A percentile compares a stretch with the other conserved stretches of the same genome.
phyloP scores from a whole-genome alignment of 2,888 invertebrate species.

The Eupelmus urozonus region DNA sequence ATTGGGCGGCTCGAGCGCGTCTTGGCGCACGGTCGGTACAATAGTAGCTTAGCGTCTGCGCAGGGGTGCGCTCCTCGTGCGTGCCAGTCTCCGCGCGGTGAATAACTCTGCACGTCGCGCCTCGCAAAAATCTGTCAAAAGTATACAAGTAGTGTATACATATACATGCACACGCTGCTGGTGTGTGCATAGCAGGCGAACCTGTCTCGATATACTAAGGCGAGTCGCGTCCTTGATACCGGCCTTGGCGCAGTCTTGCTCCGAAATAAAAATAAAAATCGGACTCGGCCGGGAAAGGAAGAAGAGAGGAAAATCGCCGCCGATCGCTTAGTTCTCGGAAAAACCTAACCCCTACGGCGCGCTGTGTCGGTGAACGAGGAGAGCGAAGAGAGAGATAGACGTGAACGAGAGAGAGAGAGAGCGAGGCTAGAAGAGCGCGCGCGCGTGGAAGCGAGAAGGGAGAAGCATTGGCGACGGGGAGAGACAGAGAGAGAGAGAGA shows the following conservation, averaged over 20 bases:
- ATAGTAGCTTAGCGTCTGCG: too few species aligned
- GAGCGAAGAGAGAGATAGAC: constrained; percentile 6
- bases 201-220: too few species aligned
- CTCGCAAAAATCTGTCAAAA: constrained; percentile 40
- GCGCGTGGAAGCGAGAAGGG: neutral
- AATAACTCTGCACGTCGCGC: neutral
- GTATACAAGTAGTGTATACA: neutral
- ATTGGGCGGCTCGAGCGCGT: too few species aligned
- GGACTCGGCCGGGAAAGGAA: neutral
- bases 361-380: neutral
- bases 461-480: neutral
- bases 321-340: constrained; percentile 3
- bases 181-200: too few species aligned
- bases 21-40: too few species aligned
- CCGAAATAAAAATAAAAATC: neutral
- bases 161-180: too few species aligned
- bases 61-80: too few species aligned
- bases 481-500: constrained; percentile 2
- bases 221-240: constrained; percentile 9
- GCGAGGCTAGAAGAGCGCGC: neutral
- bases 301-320: neutral
- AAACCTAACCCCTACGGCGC: constrained; percentile 46
- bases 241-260: constrained; percentile 14
- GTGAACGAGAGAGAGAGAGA: neutral
- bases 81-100: too few species aligned